A percentile compares a stretch with the other conserved stretches of the same genome.
phyloP scores from a whole-genome alignment of 1,140 invertebrate species.

The Cherax destructor region DNA sequence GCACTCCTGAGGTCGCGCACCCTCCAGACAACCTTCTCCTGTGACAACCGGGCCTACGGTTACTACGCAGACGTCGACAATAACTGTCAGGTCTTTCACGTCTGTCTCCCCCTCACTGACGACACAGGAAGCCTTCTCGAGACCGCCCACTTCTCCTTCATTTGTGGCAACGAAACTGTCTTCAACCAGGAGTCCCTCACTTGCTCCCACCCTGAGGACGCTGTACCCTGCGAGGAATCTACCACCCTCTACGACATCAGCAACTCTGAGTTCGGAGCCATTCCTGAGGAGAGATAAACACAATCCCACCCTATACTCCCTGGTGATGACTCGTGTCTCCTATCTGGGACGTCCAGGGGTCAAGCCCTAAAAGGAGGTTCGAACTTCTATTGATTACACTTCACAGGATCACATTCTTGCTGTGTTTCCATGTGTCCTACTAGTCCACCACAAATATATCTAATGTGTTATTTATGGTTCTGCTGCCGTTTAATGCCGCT shows the following conservation, averaged over 20 bases:
- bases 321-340: too few species aligned
- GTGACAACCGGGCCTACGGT: not conserved
- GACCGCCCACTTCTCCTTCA: slow-evolving; percentile 21
- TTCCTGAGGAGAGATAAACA: not conserved
- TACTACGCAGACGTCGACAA: slow-evolving; percentile 25
- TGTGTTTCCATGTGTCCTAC: too few species aligned
- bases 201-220: not conserved
- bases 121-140: not conserved
- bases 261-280: slow-evolving; percentile 18
- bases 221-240: slow-evolving; percentile 8
- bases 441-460: too few species aligned
- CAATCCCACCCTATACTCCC: too few species aligned
- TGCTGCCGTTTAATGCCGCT: too few species aligned
- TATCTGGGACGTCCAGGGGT: too few species aligned
- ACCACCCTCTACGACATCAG: not conserved
- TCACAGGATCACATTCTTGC: too few species aligned
- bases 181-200: slow-evolving; percentile 41
- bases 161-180: slow-evolving; percentile 5
- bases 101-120: slow-evolving; percentile 15
- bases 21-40: slow-evolving; percentile 11
- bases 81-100: slow-evolving; percentile 18
- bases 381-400: too few species aligned
- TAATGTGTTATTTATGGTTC: too few species aligned
- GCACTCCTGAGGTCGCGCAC: not conserved
- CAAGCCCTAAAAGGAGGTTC: too few species aligned